phyloP scores from a whole-genome alignment of 2,113 vertebrate species.

The Prochilodus magdalenae region DNA sequence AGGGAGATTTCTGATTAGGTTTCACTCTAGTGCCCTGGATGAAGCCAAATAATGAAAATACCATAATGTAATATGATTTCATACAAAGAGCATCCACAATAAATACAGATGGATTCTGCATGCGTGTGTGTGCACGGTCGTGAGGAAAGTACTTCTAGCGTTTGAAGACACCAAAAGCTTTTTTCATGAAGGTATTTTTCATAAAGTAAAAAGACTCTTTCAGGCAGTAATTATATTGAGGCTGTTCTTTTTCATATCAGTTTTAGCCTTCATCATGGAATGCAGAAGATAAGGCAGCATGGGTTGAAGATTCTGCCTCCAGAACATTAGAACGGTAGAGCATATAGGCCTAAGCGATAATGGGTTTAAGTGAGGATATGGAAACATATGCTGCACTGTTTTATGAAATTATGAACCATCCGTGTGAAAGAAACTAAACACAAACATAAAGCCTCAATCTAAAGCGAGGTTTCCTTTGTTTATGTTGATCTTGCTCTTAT shows the following conservation, averaged over 20 bases:
- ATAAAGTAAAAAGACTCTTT: slow-evolving; percentile 1
- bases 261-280: neutral
- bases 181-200: neutral
- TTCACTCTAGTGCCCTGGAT: slow-evolving; percentile 28
- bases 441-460: no score
- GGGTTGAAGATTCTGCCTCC: neutral
- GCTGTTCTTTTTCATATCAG: neutral
- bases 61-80: slow-evolving; percentile 47
- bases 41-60: slow-evolving; percentile 48
- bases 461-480: no score
- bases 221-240: slow-evolving; percentile 9
- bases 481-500: no score
- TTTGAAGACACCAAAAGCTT: slow-evolving; percentile 21
- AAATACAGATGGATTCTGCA: slow-evolving; percentile 43
- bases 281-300: neutral
- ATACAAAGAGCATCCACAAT: slow-evolving; percentile 35
- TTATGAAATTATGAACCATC: no score
- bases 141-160: neutral
- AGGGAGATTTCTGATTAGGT: slow-evolving; percentile 54
- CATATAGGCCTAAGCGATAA: neutral
- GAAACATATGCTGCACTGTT: no score
- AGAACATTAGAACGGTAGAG: neutral
- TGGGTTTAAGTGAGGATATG: no score
- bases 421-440: no score
- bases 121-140: neutral